A percentile compares a stretch with the other conserved stretches of the same genome.
phyloP scores from a whole-genome alignment of 2,797 vertebrate genomes.

The Amblyopsis hoosieri region DNA sequence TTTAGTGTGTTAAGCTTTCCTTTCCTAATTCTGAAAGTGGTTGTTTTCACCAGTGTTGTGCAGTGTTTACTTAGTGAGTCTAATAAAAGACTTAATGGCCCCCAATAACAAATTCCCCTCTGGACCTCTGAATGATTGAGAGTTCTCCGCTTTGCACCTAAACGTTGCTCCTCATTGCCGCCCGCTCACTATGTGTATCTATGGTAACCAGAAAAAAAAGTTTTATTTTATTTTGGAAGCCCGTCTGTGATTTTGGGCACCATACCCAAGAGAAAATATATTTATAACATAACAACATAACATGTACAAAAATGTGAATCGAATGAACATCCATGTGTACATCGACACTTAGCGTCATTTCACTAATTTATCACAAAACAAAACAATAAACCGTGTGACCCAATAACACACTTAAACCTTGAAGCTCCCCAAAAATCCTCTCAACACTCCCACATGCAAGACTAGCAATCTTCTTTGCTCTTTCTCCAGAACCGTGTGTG shows the following conservation, averaged over 20 bases:
- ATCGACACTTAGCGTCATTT: conserved; percentile 51
- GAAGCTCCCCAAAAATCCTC: too few relatives aligned
- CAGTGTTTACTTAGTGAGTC: background rate
- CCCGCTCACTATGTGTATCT: conserved; percentile 55
- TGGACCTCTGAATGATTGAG: conserved; percentile 22
- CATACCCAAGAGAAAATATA: conserved; percentile 23
- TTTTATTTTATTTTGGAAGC: conserved; percentile 15
- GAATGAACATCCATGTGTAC: conserved; percentile 41
- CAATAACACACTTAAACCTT: conserved; percentile 16
- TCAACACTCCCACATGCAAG: too few relatives aligned
- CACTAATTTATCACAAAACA: conserved; percentile 36
- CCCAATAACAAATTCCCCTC: conserved; percentile 8
- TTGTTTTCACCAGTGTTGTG: conserved; percentile 1
- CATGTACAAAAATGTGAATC: conserved; percentile 36
- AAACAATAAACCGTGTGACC: too few relatives aligned
- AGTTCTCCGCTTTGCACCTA: conserved; percentile 24
- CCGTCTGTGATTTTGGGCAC: conserved; percentile 29
- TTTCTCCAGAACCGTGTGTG: conserved; percentile 42
- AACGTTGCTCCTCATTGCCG: conserved; percentile 31
- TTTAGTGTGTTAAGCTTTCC: conserved; percentile 8
- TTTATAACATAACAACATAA: conserved; percentile 9
- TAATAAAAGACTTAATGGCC: background rate
- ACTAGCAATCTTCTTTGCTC: conserved; percentile 41
- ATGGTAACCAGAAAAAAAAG: conserved; percentile 47
- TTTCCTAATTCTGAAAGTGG: background rate